A percentile compares a stretch with the other conserved stretches of the same genome.
These are phyloP conservation scores for Polia nebulosa DNA, from an alignment of 2,888 invertebrate species.

Conservation along the genomic window DNA sequence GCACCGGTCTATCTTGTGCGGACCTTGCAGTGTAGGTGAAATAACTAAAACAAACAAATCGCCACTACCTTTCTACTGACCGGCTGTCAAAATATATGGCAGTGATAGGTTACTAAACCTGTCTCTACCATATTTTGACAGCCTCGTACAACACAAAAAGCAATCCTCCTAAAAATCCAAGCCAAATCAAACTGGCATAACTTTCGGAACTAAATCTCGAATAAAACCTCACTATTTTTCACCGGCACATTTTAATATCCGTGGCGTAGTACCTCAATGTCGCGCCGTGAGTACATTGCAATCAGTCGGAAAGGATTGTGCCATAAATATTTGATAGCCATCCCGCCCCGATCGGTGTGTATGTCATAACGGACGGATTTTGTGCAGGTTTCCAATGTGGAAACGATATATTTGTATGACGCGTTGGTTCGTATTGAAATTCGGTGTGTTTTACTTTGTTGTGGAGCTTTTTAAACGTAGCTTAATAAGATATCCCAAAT, in stretches of 20 bases:
- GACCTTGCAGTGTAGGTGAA: no score
- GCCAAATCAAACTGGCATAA: conserved; percentile 2
- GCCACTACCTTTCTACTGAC: not conserved
- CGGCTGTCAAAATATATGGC: no score
- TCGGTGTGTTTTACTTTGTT: not conserved
- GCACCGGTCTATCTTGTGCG: no score
- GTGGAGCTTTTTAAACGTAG: not conserved
- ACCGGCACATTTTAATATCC: conserved; percentile 60
- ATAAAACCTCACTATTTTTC: conserved; percentile 40
- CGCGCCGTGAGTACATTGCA: conserved; percentile 61
- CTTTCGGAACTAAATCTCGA: conserved; percentile 17
- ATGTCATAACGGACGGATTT: conserved; percentile 44
- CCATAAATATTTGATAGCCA: conserved; percentile 72
- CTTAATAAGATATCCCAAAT: no score
- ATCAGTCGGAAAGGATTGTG: conserved; percentile 74
- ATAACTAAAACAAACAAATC: no score
- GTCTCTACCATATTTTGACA: not conserved
- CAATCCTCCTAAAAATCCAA: not conserved
- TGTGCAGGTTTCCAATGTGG: conserved; percentile 40
- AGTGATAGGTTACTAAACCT: no score
- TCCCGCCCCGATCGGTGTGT: conserved; percentile 35
- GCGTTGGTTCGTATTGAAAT: conserved; percentile 1
- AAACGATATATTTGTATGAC: conserved; percentile 15
- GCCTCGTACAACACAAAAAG: not conserved
- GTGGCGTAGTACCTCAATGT: conserved; percentile 67